A percentile compares a stretch with the other conserved stretches of the same genome.
Conservation (phyloP, 2,888 invertebrate genomes). For the Ernsta delagoae region DNA sequence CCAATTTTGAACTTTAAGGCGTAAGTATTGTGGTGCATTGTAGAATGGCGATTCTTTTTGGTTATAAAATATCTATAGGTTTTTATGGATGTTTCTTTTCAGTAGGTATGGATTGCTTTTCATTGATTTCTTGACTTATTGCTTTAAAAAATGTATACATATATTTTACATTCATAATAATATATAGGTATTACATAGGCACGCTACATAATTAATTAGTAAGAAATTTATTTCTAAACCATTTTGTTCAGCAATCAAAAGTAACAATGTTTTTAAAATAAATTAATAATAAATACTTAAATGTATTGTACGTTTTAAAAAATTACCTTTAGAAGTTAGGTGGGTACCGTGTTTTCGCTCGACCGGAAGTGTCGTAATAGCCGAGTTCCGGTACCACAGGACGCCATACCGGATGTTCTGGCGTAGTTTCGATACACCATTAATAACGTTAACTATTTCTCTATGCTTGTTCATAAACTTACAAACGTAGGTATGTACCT, state of each 20-base stretch:
- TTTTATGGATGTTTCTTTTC: conserved; percentile 3
- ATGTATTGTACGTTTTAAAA: too few species aligned
- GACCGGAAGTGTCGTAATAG: conserved; percentile 65
- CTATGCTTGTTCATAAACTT: not conserved
- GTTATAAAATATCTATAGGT: conserved; percentile 17
- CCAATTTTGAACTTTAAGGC: conserved; percentile 12
- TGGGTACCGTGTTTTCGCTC: conserved; percentile 39
- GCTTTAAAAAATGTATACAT: too few species aligned
- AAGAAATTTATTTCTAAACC: too few species aligned
- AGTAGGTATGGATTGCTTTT: conserved; percentile 11
- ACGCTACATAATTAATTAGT: too few species aligned
- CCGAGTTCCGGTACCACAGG: conserved; percentile 61
- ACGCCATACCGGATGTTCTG: conserved; percentile 52
- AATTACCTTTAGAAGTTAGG: too few species aligned
- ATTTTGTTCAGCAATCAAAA: too few species aligned
- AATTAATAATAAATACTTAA: too few species aligned
- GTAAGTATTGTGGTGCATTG: not conserved
- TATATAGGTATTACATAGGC: too few species aligned
- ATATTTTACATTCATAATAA: too few species aligned
- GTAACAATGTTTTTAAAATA: too few species aligned
- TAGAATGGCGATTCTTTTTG: not conserved
- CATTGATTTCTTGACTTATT: not conserved
- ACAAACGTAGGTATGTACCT: not conserved
- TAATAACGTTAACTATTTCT: conserved; percentile 44
- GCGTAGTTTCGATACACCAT: conserved; percentile 47